Evolutionary conservation across 2,113 vertebrate genomes (phyloP).

Genomic region (Erinaceus europaeus): DNA sequence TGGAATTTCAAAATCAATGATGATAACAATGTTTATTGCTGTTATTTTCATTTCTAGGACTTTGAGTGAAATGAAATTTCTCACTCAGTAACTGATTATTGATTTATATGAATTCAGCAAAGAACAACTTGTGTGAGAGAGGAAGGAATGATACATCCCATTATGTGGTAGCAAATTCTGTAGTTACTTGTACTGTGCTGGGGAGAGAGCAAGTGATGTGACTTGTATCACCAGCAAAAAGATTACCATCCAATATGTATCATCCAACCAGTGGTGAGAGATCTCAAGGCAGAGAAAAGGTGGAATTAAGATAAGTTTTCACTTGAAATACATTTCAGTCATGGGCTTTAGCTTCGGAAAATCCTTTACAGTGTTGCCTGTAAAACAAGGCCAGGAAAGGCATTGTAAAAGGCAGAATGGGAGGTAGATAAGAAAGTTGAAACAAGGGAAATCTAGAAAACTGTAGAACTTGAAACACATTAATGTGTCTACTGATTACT

Average conservation of each 20-base stretch:
- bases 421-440: not conserved
- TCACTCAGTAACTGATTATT: not conserved
- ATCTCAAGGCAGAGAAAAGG: not conserved
- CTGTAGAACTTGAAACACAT: not conserved
- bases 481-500: not conserved
- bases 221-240: not conserved
- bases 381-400: not conserved
- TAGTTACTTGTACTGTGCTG: not conserved
- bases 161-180: not conserved
- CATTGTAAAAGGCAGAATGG: not conserved
- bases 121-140: not conserved
- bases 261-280: not conserved
- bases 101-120: not conserved
- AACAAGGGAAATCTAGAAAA: not conserved
- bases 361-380: not conserved
- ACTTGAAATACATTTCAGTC: not conserved
- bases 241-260: not conserved
- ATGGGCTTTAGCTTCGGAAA: too few relatives aligned
- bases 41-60: not conserved
- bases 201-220: not conserved
- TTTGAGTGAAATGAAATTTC: not conserved
- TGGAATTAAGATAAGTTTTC: not conserved
- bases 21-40: not conserved
- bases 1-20: constrained; percentile 31
- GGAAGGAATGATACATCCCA: not conserved